Evolutionary conservation across 2,113 vertebrate species (phyloP).

Genomic region (Halichoeres trimaculatus): DNA sequence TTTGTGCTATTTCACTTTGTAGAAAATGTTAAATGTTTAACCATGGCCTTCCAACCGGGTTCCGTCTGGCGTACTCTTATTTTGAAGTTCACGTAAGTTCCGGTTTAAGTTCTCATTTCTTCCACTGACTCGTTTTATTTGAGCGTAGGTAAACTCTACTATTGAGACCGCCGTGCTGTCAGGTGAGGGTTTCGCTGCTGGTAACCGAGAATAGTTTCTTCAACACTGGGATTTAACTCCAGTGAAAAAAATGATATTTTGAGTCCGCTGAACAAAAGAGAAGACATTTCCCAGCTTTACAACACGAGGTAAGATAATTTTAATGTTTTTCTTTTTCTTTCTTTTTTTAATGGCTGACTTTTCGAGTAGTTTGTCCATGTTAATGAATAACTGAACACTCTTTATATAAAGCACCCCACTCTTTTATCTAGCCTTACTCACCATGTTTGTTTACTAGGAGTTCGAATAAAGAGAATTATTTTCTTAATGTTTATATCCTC

Average conservation of each 20-base stretch:
- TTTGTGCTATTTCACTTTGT: no score
- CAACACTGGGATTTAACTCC: background rate
- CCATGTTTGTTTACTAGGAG: background rate
- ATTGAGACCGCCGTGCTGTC: slow-evolving; percentile 16
- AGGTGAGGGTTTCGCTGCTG: slow-evolving; percentile 39
- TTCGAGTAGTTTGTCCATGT: background rate
- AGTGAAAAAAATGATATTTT: background rate
- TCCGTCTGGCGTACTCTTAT: slow-evolving; percentile 28
- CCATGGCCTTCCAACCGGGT: background rate
- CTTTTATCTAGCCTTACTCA: background rate
- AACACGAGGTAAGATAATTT: slow-evolving; percentile 32
- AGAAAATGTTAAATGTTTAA: no score
- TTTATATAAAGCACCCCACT: background rate
- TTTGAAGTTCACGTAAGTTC: slow-evolving; percentile 31
- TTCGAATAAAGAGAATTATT: background rate
- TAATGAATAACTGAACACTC: slow-evolving; percentile 12
- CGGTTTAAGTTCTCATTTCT: background rate
- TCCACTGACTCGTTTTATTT: background rate
- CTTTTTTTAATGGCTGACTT: background rate
- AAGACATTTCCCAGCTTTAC: background rate
- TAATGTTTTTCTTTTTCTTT: background rate
- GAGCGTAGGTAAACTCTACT: background rate
- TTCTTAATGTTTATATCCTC: background rate
- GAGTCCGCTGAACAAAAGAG: background rate
- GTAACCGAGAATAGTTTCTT: background rate